Percentiles rank a stretch among this genome's conserved stretches.
phyloP scores from a whole-genome alignment of 2,888 invertebrate genomes.

The Rhagium mordax region DNA sequence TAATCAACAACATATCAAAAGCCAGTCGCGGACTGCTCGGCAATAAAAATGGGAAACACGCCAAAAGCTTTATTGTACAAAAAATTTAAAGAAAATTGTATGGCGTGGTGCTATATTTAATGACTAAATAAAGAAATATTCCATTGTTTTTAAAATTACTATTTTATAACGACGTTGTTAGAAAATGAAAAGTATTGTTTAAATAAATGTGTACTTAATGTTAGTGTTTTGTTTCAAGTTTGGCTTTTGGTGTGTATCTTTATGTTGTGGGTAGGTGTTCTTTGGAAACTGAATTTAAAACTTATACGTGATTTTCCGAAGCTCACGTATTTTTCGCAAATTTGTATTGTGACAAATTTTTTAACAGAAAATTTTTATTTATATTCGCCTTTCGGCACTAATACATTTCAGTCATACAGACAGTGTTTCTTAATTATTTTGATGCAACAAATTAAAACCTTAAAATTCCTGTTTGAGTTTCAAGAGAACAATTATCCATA shows the following conservation, averaged over 20 bases:
- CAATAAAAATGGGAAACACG: conserved; percentile 53
- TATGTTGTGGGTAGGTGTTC: conserved; percentile 26
- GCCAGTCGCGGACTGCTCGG: conserved; percentile 66
- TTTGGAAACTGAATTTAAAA: conserved; percentile 17
- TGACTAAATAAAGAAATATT: conserved; percentile 30
- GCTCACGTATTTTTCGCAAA: too few relatives aligned
- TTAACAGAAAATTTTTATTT: too few relatives aligned
- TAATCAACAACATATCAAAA: conserved; percentile 66
- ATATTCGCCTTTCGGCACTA: too few relatives aligned
- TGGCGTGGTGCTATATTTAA: conserved; percentile 40
- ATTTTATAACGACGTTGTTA: conserved; percentile 42
- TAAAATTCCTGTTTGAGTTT: conserved; percentile 32
- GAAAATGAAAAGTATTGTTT: conserved; percentile 35
- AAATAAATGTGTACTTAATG: conserved; percentile 48
- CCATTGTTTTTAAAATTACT: conserved; percentile 38
- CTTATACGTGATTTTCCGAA: too few relatives aligned
- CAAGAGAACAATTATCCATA: conserved; percentile 38
- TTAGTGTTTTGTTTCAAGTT: conserved; percentile 39
- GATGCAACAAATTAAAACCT: background rate
- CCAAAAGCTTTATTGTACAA: conserved; percentile 51
- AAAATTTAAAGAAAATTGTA: conserved; percentile 17
- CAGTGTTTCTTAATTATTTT: too few relatives aligned
- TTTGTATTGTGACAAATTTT: too few relatives aligned
- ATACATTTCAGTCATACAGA: too few relatives aligned
- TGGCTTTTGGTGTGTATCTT: conserved; percentile 53